These are phyloP conservation scores for Eurosta solidaginis DNA, from an alignment of 1,140 invertebrate species.

Conservation along the genomic window DNA sequence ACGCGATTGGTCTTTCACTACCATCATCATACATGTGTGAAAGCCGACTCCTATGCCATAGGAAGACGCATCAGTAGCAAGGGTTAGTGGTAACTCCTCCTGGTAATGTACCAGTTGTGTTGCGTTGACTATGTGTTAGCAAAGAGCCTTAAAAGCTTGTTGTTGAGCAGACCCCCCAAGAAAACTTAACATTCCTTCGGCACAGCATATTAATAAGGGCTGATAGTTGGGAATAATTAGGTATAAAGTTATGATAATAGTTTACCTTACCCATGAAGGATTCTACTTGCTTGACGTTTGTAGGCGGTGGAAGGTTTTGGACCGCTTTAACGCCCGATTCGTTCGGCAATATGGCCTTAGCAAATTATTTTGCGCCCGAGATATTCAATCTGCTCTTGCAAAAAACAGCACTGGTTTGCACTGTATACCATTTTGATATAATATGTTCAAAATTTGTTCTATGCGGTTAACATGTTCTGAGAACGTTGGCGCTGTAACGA, in stretches of 20 bases:
- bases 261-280: slow-evolving; percentile 46
- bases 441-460: slow-evolving; percentile 41
- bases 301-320: slow-evolving; percentile 40
- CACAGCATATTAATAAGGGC: slow-evolving; percentile 41
- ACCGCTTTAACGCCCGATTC: slow-evolving; percentile 37
- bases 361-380: slow-evolving; percentile 47
- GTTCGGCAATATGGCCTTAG: slow-evolving; percentile 38
- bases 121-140: slow-evolving; percentile 3
- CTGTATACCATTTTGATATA: slow-evolving; percentile 31
- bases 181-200: slow-evolving; percentile 37
- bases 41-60: slow-evolving; percentile 60
- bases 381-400: slow-evolving; percentile 42
- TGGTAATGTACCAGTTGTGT: slow-evolving; percentile 54
- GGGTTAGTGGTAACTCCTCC: slow-evolving; percentile 60
- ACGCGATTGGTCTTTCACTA: slow-evolving; percentile 60
- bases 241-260: slow-evolving; percentile 44
- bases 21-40: slow-evolving; percentile 54
- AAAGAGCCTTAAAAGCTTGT: slow-evolving; percentile 2
- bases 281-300: slow-evolving; percentile 45
- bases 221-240: slow-evolving; percentile 40
- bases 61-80: slow-evolving; percentile 59
- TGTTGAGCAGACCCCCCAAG: slow-evolving; percentile 38
- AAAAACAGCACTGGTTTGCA: slow-evolving; percentile 41
- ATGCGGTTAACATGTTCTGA: slow-evolving; percentile 47
- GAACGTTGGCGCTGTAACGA: slow-evolving; percentile 41